Base-by-base conservation (phyloP, 1,140 invertebrate species). In the Trichogramma pretiosum region DNA sequence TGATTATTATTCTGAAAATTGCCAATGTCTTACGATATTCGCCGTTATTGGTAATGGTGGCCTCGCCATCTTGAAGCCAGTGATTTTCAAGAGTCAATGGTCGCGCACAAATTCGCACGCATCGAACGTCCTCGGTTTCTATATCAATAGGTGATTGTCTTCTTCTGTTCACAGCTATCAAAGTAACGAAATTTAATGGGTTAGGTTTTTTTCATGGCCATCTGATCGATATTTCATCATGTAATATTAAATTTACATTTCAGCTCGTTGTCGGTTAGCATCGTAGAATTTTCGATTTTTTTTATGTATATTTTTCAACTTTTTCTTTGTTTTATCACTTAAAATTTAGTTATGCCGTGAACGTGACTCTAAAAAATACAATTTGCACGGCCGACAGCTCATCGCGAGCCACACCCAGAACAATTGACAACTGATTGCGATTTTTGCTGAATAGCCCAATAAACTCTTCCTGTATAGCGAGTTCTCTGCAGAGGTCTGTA, bases 11-110 rank as follows among this genome's bases (percentile, higher is more conserved):
- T 24, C 7, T 23, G 3, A n/a, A 19, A 44, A 21, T 16, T 44
- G 2, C 5, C 9, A 2, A 10, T 34, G 22, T 33, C 33, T 32
- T 53, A 74, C 73, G 67, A 39, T 61, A 64, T 34, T 46, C 33
- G 13, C 72, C 71, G 38, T 62, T 63, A 33, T 74, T 74, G 4
- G 46, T 55, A 21, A 74, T 58, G 42, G 46, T 60, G 3, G 70
- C 70, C 37, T 64, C 61, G 16, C 69, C 72, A 30, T 64, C 67
- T 18, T 65, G 58, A 10, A 59, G 42, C 63, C 63, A 65, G n/a
- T 65, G 59, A 2, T 62, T 62, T 28, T 55, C 59, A 2, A 65
- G 32, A 10, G 50, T 52, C 22, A 65, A 40, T 0, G 55, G 56
- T n/a, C 9, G 5, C n/a, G n/a, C n/a, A 7, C 5, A 11, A 5